Evolutionary conservation across 1,140 invertebrate species (phyloP).

Genomic region (Thaumatotibia leucotreta): DNA sequence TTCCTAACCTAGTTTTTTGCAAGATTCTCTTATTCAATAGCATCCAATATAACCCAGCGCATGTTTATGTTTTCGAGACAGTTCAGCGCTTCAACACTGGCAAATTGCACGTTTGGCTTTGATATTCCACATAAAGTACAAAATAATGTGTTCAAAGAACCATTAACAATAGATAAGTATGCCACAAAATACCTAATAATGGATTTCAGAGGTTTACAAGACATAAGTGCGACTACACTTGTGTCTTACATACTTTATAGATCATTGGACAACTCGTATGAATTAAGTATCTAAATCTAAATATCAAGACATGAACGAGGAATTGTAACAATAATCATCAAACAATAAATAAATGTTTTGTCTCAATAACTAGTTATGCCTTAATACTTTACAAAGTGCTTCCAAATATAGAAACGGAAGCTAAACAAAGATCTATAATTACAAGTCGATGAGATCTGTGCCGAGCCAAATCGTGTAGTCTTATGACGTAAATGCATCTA

Average conservation of each 20-base stretch:
- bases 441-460: constrained; percentile 36
- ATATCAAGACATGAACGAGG: too few relatives aligned
- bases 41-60: background rate
- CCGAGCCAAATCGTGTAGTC: constrained; percentile 45
- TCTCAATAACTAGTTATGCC: background rate
- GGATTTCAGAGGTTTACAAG: background rate
- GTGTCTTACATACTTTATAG: too few relatives aligned
- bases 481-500: constrained; percentile 31
- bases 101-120: background rate
- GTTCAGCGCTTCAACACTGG: background rate
- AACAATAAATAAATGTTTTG: too few relatives aligned
- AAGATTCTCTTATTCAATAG: background rate
- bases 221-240: too few relatives aligned
- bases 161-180: constrained; percentile 28
- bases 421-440: constrained; percentile 60
- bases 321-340: background rate
- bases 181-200: constrained; percentile 36
- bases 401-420: constrained; percentile 47
- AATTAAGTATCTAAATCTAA: too few relatives aligned
- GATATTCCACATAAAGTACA: background rate
- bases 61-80: background rate
- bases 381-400: constrained; percentile 10
- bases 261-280: too few relatives aligned
- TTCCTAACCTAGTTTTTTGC: background rate
- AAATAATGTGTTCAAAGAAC: background rate